phyloP scores from a whole-genome alignment of 2,113 vertebrate genomes.

The Equus przewalskii region DNA sequence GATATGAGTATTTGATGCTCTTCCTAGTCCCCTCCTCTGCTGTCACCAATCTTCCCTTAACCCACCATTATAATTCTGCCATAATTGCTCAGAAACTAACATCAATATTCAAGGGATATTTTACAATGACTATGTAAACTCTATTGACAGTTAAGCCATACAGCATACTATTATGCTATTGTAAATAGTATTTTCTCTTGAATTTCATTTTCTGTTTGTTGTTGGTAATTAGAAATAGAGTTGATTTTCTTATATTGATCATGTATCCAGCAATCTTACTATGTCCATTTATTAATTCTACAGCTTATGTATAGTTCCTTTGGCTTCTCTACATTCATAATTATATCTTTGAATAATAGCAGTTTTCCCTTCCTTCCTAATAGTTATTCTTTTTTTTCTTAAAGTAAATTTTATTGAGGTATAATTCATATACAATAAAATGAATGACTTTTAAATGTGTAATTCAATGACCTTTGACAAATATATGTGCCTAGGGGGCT shows the following conservation, averaged over 20 bases:
- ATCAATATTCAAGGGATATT: neutral
- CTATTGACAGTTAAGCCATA: neutral
- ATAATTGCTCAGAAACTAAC: neutral
- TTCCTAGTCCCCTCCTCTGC: neutral
- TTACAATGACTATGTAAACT: neutral
- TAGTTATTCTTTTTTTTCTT: neutral
- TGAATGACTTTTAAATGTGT: neutral
- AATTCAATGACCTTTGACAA: neutral
- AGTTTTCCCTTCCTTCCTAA: neutral
- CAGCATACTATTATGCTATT: neutral
- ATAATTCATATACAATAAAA: neutral
- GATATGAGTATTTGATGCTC: neutral
- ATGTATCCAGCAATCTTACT: neutral
- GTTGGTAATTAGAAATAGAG: neutral
- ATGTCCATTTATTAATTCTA: neutral
- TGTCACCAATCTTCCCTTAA: rapidly evolving
- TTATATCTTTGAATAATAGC: neutral
- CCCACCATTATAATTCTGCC: neutral
- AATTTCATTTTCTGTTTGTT: constrained; percentile 10
- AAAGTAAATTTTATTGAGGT: neutral
- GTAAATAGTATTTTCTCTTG: neutral
- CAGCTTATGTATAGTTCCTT: neutral
- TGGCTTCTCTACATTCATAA: neutral
- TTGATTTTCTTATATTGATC: neutral
- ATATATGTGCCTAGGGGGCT: neutral